phyloP scores from a whole-genome alignment of 2,888 invertebrate species.

The Drosophila pullipes region DNA sequence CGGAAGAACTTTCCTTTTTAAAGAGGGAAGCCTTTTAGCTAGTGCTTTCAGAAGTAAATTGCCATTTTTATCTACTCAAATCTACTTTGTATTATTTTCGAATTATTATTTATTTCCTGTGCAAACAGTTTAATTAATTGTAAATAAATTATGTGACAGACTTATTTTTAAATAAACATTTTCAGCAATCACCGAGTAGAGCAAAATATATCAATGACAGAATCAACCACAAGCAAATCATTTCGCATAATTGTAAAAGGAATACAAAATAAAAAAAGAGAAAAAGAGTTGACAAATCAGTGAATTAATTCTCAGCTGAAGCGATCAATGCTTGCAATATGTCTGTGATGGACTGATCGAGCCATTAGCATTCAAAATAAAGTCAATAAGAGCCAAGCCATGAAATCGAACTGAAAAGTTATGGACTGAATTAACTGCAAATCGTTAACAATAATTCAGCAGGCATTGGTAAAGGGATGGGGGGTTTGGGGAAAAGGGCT shows the following conservation, averaged over 20 bases:
- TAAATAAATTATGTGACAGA: background rate
- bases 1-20: background rate
- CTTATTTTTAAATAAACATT: background rate
- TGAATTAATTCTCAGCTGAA: constrained; percentile 3
- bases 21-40: background rate
- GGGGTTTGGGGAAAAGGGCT: constrained; percentile 5
- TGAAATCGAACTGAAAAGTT: constrained; percentile 72
- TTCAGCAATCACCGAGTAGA: background rate
- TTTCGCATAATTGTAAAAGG: background rate
- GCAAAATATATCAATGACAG: background rate
- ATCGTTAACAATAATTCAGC: constrained; percentile 84
- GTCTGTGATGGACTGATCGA: constrained; percentile 60
- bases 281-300: constrained; percentile 14
- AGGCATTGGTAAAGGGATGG: background rate
- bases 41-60: background rate
- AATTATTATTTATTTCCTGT: background rate
- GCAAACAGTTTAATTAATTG: background rate
- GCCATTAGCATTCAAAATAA: constrained; percentile 77
- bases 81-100: background rate
- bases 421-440: constrained; percentile 82
- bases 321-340: constrained; percentile 38
- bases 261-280: background rate
- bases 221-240: background rate
- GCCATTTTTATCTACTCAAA: background rate
- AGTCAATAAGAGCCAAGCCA: constrained; percentile 64